These are phyloP conservation scores for Platyrinchus mystaceus DNA, from an alignment of 2,797 vertebrate genomes.

Conservation along the genomic window DNA sequence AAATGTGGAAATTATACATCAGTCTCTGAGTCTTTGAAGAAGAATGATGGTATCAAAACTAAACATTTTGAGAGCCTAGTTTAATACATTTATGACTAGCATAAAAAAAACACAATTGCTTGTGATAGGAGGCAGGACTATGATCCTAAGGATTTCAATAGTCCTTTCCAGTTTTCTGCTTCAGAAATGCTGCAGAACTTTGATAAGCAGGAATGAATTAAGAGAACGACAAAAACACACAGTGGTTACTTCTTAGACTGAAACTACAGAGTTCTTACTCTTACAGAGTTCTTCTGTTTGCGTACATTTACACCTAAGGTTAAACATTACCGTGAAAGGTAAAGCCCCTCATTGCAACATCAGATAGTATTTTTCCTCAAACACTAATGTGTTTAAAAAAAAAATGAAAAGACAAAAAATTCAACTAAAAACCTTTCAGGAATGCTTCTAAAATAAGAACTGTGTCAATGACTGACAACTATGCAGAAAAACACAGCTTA, in stretches of 20 bases:
- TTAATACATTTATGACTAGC: neutral
- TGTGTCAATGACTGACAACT: neutral
- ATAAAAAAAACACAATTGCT: neutral
- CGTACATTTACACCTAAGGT: neutral
- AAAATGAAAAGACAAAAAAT: neutral
- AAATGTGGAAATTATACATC: neutral
- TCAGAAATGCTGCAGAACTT: neutral
- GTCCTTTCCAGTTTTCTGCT: neutral
- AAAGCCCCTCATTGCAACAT: slow-evolving; percentile 49
- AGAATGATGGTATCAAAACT: neutral
- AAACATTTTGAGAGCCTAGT: neutral
- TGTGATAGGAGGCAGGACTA: neutral
- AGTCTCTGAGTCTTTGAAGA: neutral
- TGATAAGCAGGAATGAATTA: neutral
- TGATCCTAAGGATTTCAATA: neutral
- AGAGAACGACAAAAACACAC: neutral
- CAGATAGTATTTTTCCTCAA: slow-evolving; percentile 38
- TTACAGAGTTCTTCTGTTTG: slow-evolving; percentile 1
- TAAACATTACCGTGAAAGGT: slow-evolving; percentile 55
- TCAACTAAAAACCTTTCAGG: neutral
- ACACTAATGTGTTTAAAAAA: neutral
- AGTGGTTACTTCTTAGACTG: neutral
- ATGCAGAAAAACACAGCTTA: neutral
- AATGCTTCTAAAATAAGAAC: neutral
- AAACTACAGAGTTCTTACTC: neutral